These are phyloP conservation scores for Schizothorax lantsangensis DNA, from an alignment of 2,797 vertebrate genomes.

Conservation along the genomic window DNA sequence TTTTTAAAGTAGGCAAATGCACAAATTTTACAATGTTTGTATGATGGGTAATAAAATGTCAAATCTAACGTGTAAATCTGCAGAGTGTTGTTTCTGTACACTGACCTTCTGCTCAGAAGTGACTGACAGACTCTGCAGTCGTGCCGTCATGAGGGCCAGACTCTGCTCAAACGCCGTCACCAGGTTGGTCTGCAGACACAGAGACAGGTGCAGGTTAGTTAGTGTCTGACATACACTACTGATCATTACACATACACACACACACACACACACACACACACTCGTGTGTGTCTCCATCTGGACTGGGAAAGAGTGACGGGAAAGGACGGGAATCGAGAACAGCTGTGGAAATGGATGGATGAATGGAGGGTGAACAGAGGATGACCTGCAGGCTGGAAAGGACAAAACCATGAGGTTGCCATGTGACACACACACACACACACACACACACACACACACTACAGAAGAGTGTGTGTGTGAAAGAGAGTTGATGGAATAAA, in stretches of 20 bases:
- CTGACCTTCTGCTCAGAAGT: conserved; percentile 93
- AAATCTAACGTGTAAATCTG: not conserved
- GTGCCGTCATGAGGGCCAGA: conserved; percentile 94
- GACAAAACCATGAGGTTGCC: conserved; percentile 44
- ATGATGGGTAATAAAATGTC: too few relatives aligned
- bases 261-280: conserved; percentile 14
- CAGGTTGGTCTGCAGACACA: conserved; percentile 84
- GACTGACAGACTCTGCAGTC: conserved; percentile 91
- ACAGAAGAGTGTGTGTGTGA: not conserved
- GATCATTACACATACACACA: conserved; percentile 12
- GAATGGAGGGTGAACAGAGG: conserved; percentile 33
- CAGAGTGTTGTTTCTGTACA: not conserved
- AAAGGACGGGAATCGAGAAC: conserved; percentile 37
- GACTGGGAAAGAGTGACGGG: conserved; percentile 29
- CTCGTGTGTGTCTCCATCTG: conserved; percentile 24
- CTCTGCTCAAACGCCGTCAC: conserved; percentile 98
- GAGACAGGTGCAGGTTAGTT: conserved; percentile 9
- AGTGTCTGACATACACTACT: not conserved
- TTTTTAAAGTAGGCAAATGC: not conserved
- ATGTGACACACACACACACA: conserved; percentile 48
- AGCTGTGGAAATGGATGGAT: conserved; percentile 29
- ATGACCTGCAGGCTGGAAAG: conserved; percentile 39
- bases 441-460: conserved; percentile 39
- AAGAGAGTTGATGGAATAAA: not conserved
- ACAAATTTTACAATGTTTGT: not conserved